Conservation (phyloP, 2,888 invertebrate genomes). For the Lissonota sp. region DNA sequence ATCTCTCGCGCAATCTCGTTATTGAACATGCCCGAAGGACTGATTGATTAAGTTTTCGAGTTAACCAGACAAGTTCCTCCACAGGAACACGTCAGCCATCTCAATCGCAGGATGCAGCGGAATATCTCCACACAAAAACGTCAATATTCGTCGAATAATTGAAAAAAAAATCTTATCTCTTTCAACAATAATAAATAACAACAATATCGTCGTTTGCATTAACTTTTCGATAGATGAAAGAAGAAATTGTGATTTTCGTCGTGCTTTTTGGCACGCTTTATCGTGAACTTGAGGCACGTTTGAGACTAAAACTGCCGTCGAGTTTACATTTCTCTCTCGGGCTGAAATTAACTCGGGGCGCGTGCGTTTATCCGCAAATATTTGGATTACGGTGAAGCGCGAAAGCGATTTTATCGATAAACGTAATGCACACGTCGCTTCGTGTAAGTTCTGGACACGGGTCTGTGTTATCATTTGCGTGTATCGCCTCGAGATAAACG, state of each 20-base stretch:
- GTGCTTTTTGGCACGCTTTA: too few relatives aligned
- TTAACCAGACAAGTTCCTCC: slow-evolving; percentile 34
- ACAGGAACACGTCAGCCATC: not conserved
- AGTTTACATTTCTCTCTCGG: slow-evolving; percentile 1
- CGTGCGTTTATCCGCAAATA: slow-evolving; percentile 38
- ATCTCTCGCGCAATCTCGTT: slow-evolving; percentile 33
- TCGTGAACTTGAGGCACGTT: not conserved
- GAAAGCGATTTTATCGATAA: slow-evolving; percentile 44
- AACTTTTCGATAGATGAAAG: too few relatives aligned
- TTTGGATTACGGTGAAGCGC: slow-evolving; percentile 49
- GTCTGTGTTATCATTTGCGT: slow-evolving; percentile 14
- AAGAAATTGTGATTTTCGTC: too few relatives aligned
- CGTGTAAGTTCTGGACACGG: slow-evolving; percentile 6
- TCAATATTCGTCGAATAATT: not conserved
- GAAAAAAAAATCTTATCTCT: not conserved
- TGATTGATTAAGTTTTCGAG: slow-evolving; percentile 53
- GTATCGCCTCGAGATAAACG: slow-evolving; percentile 10
- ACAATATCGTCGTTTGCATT: too few relatives aligned
- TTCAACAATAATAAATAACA: too few relatives aligned
- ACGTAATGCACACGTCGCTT: slow-evolving; percentile 3
- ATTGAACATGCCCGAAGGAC: slow-evolving; percentile 30
- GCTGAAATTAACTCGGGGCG: slow-evolving; percentile 4
- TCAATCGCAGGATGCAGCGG: not conserved
- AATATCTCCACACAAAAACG: not conserved
- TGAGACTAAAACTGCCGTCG: not conserved